Evolutionary conservation across 2,797 vertebrate species (phyloP), one percentile per base, ranked within the genome.

Genomic region (Takifugu rubripes): DNA sequence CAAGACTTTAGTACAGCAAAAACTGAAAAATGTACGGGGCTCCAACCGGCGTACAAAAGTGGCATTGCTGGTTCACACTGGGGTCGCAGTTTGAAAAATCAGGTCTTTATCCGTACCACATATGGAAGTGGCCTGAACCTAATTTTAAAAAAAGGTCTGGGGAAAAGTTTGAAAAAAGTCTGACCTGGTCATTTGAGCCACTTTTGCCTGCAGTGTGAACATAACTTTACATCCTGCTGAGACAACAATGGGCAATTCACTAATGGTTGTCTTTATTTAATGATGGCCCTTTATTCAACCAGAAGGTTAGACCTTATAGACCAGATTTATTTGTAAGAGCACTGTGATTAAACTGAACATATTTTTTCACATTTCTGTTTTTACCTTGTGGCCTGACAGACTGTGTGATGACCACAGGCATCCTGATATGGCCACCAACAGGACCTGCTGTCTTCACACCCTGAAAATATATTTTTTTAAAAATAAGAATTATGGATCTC

Each of bases 331-430:
- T 48, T n/a, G 25, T 45, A 43, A 49, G 17, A 31, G 49, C 16
- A 42, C 10, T 56, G 54, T 33, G 27, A 56, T 14, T 63, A 52
- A 54, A 49, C 48, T 54, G 42, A 45, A 6, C 16, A 49, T 52
- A 61, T 43, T 50, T 25, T 33, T 43, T 61, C 31, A 46, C 42
- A 72, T 47, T 27, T 45, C 49, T 3, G 9, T 52, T 73, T 54
- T 27, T 86, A 94, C 92, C 92, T 92, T 91, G 90, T 36, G 89
- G 68, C 86, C 91, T 89, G 76, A 93, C 78, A 49, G 91, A 91
- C 86, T 92, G 91, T 46, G 91, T 92, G 84, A 93, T 91, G 83
- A 93, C 91, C 81, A 93, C 84, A n/a, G 93, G 92, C 90, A 94
- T 93, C 76, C 90, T 92, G 73, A 93, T 89, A 78, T 91, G 93